Evolutionary conservation across 2,797 vertebrate species (phyloP), one percentile per base, ranked within the genome.

Genomic region (Lycodopsis pacificus): DNA sequence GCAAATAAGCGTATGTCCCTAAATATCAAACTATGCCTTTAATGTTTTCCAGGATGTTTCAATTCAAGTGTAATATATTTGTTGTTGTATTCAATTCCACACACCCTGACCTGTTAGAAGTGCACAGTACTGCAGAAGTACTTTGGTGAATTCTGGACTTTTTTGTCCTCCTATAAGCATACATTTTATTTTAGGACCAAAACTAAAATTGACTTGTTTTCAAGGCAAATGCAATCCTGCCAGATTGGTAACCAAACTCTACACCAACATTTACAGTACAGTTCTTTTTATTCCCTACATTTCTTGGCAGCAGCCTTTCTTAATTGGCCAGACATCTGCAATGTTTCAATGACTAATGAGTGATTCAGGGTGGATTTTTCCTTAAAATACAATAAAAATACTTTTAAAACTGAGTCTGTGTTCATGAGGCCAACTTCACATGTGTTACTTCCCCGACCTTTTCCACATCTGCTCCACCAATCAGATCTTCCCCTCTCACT

Each of bases 401-500:
- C 73, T 83, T 86, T 76, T 77, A 74, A 92, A 90, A 89, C 84
- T 25, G 42, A 15, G 11, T 71, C 64, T 65, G 65, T 80, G 66
- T 88, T 79, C 38, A n/a, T 65, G 62, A 81, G 54, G 67, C 71
- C 49, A 86, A 87, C 82, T 84, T 89, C 79, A 85, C 69, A 70
- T 4, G 30, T 54, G 56, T 82, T 86, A 80, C 84, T 87, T 67
- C 62, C 88, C 83, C 75, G 57, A 65, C 78, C 87, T 77, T 89
- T 89, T 78, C 70, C 86, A 76, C 76, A 83, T 88, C 81, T 57
- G 88, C 54, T 76, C 85, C 89, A 91, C 90, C 83, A 89, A 88
- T 92, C 86, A 86, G 83, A 80, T 74, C 61, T 58, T 30, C 65
- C 75, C 91, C 86, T 82, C 88, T 83, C 89, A 73, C 81, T 82